Percentiles rank a stretch among this genome's conserved stretches.
phyloP scores from a whole-genome alignment of 2,113 vertebrate species.

The Silurus meridionalis region DNA sequence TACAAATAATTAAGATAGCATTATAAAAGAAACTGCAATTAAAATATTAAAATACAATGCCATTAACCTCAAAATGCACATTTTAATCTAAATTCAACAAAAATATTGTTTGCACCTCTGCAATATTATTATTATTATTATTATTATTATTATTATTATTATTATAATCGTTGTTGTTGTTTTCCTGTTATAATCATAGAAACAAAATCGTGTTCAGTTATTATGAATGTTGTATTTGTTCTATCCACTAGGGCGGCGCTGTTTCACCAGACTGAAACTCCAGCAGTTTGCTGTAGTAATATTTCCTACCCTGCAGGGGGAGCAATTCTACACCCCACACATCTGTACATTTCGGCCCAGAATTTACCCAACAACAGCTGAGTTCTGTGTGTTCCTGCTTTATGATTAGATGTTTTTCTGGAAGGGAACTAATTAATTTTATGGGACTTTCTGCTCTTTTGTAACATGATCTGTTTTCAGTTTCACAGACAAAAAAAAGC shows the following conservation, averaged over 20 bases:
- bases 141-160: too few species aligned
- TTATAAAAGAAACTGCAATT: too few species aligned
- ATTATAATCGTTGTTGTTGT: too few species aligned
- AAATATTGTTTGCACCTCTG: too few species aligned
- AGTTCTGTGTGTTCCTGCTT: not conserved
- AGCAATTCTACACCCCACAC: too few species aligned
- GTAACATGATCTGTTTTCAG: not conserved
- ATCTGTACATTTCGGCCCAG: not conserved
- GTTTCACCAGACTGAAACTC: not conserved
- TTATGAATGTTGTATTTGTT: not conserved
- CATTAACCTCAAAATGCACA: too few species aligned
- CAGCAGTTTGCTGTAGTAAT: not conserved
- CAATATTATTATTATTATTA: too few species aligned
- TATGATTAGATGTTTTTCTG: not conserved
- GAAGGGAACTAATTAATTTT: not conserved
- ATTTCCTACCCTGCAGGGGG: not conserved
- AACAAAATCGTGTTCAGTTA: not conserved
- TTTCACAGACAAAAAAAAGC: not conserved
- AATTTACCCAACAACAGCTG: not conserved
- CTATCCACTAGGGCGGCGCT: not conserved
- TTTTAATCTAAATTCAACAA: too few species aligned
- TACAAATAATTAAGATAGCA: too few species aligned
- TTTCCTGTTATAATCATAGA: too few species aligned
- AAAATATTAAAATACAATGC: too few species aligned
- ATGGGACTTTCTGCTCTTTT: not conserved